Evolutionary conservation across 2,113 vertebrate genomes (phyloP).

Genomic region (Clarias batrachus): DNA sequence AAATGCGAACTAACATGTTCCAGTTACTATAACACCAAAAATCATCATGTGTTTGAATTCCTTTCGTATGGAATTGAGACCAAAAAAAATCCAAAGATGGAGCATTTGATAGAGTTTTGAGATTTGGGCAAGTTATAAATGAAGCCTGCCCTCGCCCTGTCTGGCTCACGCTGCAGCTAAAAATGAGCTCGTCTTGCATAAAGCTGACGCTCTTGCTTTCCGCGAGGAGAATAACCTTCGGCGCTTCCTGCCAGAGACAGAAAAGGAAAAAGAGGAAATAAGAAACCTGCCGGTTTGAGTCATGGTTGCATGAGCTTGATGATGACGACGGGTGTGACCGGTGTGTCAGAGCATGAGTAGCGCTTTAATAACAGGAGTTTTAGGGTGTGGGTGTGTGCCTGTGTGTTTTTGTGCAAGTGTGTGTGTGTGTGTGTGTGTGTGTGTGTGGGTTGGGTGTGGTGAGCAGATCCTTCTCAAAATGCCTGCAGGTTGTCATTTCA

Average conservation of each 20-base stretch:
- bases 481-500: background rate
- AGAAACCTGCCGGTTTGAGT: constrained; percentile 50
- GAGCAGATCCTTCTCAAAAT: background rate
- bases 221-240: background rate
- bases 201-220: background rate
- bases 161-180: constrained; percentile 54
- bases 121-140: constrained; percentile 39
- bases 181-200: constrained; percentile 50
- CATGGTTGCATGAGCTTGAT: constrained; percentile 58
- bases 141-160: constrained; percentile 19
- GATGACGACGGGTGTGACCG: constrained; percentile 61
- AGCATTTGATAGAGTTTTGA: background rate
- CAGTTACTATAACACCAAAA: background rate
- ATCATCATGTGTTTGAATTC: background rate
- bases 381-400: constrained; percentile 16
- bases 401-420: constrained; percentile 17
- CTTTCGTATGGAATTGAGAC: background rate
- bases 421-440: background rate
- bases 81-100: constrained; percentile 10
- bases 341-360: constrained; percentile 44
- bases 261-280: constrained; percentile 35
- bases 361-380: constrained; percentile 12
- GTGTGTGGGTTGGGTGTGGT: background rate
- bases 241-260: constrained; percentile 52
- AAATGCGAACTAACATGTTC: background rate